Percentiles rank a stretch among this genome's conserved stretches.
Evolutionary conservation across 2,797 vertebrate species (phyloP).

Genomic region (Crenichthys baileyi): DNA sequence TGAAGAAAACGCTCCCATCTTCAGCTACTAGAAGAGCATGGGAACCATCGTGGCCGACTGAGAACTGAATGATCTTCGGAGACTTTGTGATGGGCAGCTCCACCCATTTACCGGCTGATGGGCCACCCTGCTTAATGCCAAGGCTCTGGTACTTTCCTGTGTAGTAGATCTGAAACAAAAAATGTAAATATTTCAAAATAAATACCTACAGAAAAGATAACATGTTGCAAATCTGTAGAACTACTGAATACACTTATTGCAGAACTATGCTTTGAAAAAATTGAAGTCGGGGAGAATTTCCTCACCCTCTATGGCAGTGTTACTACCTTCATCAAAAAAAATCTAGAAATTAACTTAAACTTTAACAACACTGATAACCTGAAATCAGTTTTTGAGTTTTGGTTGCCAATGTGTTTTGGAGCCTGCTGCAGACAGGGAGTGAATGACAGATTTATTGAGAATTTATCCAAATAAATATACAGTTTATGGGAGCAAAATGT

Average conservation of each 20-base stretch:
- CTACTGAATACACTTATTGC: neutral
- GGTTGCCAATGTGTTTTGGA: neutral
- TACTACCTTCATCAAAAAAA: neutral
- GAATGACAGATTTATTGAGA: neutral
- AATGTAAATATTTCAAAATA: neutral
- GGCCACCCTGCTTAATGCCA: conserved; percentile 98
- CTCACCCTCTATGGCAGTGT: neutral
- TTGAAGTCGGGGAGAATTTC: neutral
- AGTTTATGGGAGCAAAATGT: too few species aligned
- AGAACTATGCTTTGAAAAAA: neutral
- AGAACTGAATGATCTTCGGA: conserved; percentile 97
- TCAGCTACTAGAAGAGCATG: conserved; percentile 97
- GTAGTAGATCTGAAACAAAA: conserved; percentile 89
- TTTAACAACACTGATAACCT: neutral
- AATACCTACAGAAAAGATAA: neutral
- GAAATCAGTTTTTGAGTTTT: neutral
- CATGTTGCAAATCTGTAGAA: neutral
- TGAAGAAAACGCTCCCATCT: conserved; percentile 98
- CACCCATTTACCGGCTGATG: conserved; percentile 97
- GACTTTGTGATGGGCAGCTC: conserved; percentile 97
- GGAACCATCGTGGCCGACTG: conserved; percentile 97
- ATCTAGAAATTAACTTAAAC: neutral
- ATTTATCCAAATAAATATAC: neutral
- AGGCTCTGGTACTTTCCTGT: conserved; percentile 99
- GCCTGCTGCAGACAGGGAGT: neutral